phyloP scores from a whole-genome alignment of 2,888 invertebrate genomes.

The Agrilus cyanescens region DNA sequence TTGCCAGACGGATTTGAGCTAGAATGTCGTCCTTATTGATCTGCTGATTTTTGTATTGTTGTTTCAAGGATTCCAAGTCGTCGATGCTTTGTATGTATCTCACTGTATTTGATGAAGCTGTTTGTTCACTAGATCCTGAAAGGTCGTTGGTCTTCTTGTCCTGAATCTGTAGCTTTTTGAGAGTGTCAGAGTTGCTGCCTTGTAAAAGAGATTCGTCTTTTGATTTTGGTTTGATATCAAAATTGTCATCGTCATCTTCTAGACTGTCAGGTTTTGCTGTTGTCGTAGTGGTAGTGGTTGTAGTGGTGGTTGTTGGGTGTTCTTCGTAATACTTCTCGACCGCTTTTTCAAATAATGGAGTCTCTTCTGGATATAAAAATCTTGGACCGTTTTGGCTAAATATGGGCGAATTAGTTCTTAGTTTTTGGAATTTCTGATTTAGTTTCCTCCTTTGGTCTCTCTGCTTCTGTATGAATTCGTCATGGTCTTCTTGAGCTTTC shows the following conservation, averaged over 20 bases:
- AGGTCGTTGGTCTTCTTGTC: slow-evolving; percentile 1
- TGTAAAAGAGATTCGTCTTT: slow-evolving; percentile 8
- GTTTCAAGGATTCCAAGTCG: slow-evolving; percentile 30
- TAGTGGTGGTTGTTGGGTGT: slow-evolving; percentile 57
- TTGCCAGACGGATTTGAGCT: slow-evolving; percentile 60
- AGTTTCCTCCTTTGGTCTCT: slow-evolving; percentile 48
- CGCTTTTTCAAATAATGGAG: slow-evolving; percentile 51
- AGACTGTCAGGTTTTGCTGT: slow-evolving; percentile 22
- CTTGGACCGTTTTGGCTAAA: slow-evolving; percentile 31
- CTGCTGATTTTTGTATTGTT: slow-evolving; percentile 38
- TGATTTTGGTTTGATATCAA: not conserved
- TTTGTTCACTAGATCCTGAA: no score
- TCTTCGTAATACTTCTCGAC: slow-evolving; percentile 54
- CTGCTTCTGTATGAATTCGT: slow-evolving; percentile 58
- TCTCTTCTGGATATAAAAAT: slow-evolving; percentile 50
- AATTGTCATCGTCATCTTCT: slow-evolving; percentile 2
- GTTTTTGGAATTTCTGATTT: slow-evolving; percentile 31
- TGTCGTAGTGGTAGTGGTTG: slow-evolving; percentile 54
- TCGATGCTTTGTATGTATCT: slow-evolving; percentile 27
- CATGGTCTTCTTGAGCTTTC: slow-evolving; percentile 60
- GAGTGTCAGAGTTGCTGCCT: slow-evolving; percentile 4
- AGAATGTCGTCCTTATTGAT: slow-evolving; percentile 59
- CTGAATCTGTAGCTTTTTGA: slow-evolving; percentile 2
- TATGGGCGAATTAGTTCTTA: slow-evolving; percentile 22
- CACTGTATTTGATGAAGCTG: slow-evolving; percentile 1